These are phyloP conservation scores for Drosophila austrosaltans DNA, from an alignment of 2,888 invertebrate genomes.

Conservation along the genomic window DNA sequence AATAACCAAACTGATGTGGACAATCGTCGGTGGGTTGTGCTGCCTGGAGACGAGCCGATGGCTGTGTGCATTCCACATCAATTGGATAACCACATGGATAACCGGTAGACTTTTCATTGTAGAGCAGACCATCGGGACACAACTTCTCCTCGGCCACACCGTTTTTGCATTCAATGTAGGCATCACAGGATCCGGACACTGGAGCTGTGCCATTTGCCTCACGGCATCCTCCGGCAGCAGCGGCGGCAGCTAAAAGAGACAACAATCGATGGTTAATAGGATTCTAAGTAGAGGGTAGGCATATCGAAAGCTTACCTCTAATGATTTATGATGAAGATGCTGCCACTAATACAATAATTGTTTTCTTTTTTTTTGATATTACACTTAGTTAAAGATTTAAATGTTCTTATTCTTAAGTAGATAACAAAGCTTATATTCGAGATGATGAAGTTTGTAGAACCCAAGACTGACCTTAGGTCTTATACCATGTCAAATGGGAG, in stretches of 20 bases:
- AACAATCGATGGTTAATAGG: slow-evolving; percentile 53
- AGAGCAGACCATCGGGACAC: slow-evolving; percentile 92
- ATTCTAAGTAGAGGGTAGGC: slow-evolving; percentile 35
- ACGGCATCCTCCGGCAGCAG: slow-evolving; percentile 84
- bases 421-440: neutral
- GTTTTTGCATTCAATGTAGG: slow-evolving; percentile 89
- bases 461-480: neutral
- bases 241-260: slow-evolving; percentile 69
- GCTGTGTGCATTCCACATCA: slow-evolving; percentile 89
- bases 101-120: slow-evolving; percentile 88
- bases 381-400: slow-evolving; percentile 16
- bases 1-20: slow-evolving; percentile 93
- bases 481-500: neutral
- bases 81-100: slow-evolving; percentile 94
- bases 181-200: slow-evolving; percentile 89
- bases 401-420: neutral
- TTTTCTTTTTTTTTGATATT: slow-evolving; percentile 15
- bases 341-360: slow-evolving; percentile 35
- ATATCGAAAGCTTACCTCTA: slow-evolving; percentile 75
- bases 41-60: slow-evolving; percentile 86
- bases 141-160: slow-evolving; percentile 90
- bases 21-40: slow-evolving; percentile 89
- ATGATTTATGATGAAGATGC: slow-evolving; percentile 70
- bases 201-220: slow-evolving; percentile 89
- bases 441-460: neutral